Conservation (phyloP, 1,140 invertebrate species). For the Calosoma granatense region DNA sequence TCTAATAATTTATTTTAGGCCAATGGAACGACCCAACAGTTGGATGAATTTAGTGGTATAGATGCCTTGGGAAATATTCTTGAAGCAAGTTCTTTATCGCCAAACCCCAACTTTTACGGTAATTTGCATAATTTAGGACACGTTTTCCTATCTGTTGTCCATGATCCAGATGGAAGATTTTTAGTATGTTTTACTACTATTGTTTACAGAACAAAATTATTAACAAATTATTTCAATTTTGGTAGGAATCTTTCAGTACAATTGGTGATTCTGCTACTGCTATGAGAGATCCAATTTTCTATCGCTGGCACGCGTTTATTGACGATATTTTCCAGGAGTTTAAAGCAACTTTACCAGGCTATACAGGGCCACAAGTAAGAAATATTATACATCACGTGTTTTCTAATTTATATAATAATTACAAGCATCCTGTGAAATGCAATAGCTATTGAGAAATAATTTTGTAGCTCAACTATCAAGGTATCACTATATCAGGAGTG, state of each 20-base stretch:
- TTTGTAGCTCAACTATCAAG: slow-evolving; percentile 24
- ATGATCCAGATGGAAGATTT: slow-evolving; percentile 48
- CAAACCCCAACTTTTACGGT: slow-evolving; percentile 56
- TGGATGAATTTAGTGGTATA: slow-evolving; percentile 58
- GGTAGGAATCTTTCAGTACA: slow-evolving; percentile 21
- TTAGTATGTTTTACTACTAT: too few relatives aligned
- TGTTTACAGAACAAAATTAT: slow-evolving; percentile 8
- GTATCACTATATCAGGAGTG: slow-evolving; percentile 20
- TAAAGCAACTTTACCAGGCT: slow-evolving; percentile 29
- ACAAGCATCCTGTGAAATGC: too few relatives aligned
- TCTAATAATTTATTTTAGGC: slow-evolving; percentile 35
- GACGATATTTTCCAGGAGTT: slow-evolving; percentile 35
- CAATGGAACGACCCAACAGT: slow-evolving; percentile 32
- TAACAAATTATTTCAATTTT: slow-evolving; percentile 8
- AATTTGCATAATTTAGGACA: slow-evolving; percentile 59
- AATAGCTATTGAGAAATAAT: background rate
- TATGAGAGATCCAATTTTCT: slow-evolving; percentile 39
- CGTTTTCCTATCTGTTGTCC: slow-evolving; percentile 48
- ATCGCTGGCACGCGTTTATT: slow-evolving; percentile 32
- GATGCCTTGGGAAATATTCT: slow-evolving; percentile 67
- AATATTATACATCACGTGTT: too few relatives aligned
- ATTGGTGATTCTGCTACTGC: slow-evolving; percentile 35
- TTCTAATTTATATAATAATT: too few relatives aligned
- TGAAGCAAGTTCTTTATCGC: slow-evolving; percentile 52
- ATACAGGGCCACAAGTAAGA: slow-evolving; percentile 34